Evolutionary conservation across 1,140 invertebrate species (phyloP).

Genomic region (Dendroctonus ponderosae): DNA sequence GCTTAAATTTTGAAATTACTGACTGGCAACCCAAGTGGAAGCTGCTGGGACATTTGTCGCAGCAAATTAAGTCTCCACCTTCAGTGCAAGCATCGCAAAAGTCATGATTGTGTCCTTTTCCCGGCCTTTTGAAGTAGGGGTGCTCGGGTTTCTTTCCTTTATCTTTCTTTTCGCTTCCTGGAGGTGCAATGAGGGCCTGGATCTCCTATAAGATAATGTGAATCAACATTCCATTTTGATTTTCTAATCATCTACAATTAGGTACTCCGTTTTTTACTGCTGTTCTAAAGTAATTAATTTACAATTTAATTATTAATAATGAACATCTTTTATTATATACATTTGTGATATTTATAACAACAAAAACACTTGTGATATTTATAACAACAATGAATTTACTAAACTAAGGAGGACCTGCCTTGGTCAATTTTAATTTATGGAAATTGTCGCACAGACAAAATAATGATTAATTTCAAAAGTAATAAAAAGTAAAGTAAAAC

Average conservation of each 20-base stretch:
- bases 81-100: conserved; percentile 89
- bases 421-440: too few species aligned
- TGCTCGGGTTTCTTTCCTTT: conserved; percentile 67
- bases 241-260: too few species aligned
- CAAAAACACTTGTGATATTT: not conserved
- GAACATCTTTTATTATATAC: not conserved
- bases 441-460: too few species aligned
- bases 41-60: conserved; percentile 90
- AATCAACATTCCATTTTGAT: too few species aligned
- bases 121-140: conserved; percentile 81
- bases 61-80: conserved; percentile 93
- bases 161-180: conserved; percentile 69
- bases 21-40: conserved; percentile 94
- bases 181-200: conserved; percentile 81
- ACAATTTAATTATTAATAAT: not conserved
- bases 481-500: too few species aligned
- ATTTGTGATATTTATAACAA: not conserved
- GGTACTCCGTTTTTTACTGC: too few species aligned
- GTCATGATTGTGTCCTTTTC: conserved; percentile 90
- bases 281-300: too few species aligned
- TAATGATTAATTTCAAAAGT: too few species aligned
- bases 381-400: too few species aligned
- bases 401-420: too few species aligned
- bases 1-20: conserved; percentile 49
- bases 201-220: conserved; percentile 67